Evolutionary conservation across 2,113 vertebrate genomes (phyloP), one percentile per base, ranked within the genome.

Genomic region (Serinus canaria): DNA sequence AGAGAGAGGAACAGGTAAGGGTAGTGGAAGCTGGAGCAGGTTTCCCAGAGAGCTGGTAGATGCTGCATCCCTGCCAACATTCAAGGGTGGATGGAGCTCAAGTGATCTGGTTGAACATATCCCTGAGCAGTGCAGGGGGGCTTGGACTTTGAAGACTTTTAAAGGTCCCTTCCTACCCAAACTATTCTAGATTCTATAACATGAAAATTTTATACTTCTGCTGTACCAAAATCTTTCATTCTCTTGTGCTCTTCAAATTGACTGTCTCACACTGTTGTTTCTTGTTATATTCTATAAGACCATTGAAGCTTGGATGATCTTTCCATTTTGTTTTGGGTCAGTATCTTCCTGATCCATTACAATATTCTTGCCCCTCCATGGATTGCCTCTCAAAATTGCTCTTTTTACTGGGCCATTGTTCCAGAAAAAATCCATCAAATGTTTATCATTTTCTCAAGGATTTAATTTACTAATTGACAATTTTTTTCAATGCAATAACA

Each of bases 51-150:
- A 60, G 19, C 8, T 33, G 4, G 15, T 33, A 28, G n/a, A 35
- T 35, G 27, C 23, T 24, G 7, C 47, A 47, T 28, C 23, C 30
- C 8, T 28, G 5, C 27, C 28, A 68, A 31, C 6, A 49, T 44
- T 49, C 17, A 66, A 59, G 31, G 15, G 19, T 66, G 27, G n/a
- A 44, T 0, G 0, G 19, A 20, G 5, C 8, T 53, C 9, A 64
- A 17, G 14, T 43, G 41, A 43, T 43, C 10, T 37, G 27, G 6
- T 11, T 44, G 22, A 55, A 49, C 17, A 35, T 44, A 15, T 49
- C 35, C 11, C 15, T 60, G 6, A 1, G 16, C 12, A 49, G 23
- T 35, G 24, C 7, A 46, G 4, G 6, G 16, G 0, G 0, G 1
- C 2, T 60, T 76, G 31, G 8, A 62, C 14, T 41, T 33, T 46